Conservation (phyloP, 2,113 vertebrate species). For the Hippopotamus amphibius region DNA sequence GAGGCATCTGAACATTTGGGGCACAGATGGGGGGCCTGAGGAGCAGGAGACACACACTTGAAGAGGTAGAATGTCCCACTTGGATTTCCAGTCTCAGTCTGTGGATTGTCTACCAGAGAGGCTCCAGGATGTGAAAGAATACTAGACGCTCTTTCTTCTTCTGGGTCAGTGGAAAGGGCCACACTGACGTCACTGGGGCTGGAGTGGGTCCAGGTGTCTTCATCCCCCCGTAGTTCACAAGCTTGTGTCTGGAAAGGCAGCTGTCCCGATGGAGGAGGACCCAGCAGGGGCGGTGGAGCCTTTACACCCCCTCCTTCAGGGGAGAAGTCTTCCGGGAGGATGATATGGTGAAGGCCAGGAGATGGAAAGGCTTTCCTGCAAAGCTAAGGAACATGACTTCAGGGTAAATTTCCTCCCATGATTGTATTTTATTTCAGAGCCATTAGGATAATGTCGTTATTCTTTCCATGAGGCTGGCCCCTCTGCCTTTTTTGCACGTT, state of each 20-base stretch:
- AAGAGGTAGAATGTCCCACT: neutral
- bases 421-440: neutral
- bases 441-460: constrained; percentile 4
- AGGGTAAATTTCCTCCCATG: neutral
- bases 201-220: neutral
- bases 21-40: neutral
- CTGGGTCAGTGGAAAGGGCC: neutral
- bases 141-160: neutral
- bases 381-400: neutral
- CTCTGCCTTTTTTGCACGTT: too few species aligned
- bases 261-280: neutral
- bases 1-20: neutral
- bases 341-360: neutral
- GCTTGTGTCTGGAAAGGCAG: neutral
- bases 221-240: neutral
- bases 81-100: neutral
- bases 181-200: neutral
- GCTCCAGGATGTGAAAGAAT: neutral
- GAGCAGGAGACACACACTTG: neutral
- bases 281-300: neutral
- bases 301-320: neutral
- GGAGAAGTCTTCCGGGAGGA: neutral
- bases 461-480: neutral
- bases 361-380: neutral
- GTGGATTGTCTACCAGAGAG: neutral